phyloP scores from a whole-genome alignment of 2,113 vertebrate species.

The Eurystomus gularis region DNA sequence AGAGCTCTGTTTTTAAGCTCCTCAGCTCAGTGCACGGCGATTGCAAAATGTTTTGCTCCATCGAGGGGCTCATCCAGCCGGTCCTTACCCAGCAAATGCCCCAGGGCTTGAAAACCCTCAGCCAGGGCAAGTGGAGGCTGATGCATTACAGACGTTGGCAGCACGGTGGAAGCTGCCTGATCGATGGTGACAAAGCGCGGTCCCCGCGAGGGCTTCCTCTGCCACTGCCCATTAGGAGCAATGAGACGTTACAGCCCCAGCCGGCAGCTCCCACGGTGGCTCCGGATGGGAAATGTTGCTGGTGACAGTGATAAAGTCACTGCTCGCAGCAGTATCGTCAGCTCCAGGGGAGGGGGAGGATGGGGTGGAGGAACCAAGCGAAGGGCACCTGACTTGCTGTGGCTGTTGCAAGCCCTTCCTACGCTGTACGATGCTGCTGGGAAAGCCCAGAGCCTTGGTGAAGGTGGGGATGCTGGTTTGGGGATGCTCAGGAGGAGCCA shows the following conservation, averaged over 20 bases:
- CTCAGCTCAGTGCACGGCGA: accelerated
- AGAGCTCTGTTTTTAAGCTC: neutral
- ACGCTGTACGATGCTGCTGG: accelerated
- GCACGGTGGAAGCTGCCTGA: neutral
- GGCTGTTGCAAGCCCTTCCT: neutral
- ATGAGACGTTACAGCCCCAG: neutral
- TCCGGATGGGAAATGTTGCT: neutral
- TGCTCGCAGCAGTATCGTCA: accelerated
- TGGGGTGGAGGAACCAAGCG: neutral
- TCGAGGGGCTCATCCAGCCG: accelerated
- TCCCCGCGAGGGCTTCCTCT: neutral
- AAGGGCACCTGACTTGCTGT: accelerated
- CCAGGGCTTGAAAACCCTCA: accelerated
- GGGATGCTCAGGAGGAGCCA: neutral
- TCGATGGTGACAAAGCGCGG: neutral
- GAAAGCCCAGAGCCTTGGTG: neutral
- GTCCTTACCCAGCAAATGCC: neutral
- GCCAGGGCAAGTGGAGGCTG: neutral
- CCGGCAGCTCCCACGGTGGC: neutral
- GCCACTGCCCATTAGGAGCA: slow-evolving; percentile 4
- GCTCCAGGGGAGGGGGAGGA: neutral
- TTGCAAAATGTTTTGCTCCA: neutral
- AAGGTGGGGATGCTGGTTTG: neutral
- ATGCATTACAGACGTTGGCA: neutral
- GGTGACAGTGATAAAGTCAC: neutral